These are phyloP conservation scores for Brachionus koreanus DNA, from an alignment of 1,140 invertebrate genomes.

Conservation along the genomic window DNA sequence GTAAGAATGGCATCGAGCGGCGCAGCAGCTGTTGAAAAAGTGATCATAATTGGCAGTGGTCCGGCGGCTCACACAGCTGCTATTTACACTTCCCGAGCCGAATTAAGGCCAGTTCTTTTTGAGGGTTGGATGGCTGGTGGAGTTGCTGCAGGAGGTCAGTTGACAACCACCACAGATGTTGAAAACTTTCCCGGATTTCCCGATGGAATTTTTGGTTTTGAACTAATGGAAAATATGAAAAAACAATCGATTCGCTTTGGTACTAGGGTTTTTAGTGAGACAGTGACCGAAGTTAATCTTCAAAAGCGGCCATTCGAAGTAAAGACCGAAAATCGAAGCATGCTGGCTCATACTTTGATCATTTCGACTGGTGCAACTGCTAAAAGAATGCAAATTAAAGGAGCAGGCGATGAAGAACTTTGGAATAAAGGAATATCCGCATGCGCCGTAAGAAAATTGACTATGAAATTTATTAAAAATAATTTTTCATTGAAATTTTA, in stretches of 20 bases:
- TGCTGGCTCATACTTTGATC: slow-evolving; percentile 10
- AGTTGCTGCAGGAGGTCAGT: slow-evolving; percentile 25
- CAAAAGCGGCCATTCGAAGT: neutral
- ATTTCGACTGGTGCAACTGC: slow-evolving; percentile 11
- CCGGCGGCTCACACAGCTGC: slow-evolving; percentile 37
- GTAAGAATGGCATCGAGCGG: slow-evolving; percentile 2
- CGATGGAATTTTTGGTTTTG: neutral
- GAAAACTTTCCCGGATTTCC: slow-evolving; percentile 38
- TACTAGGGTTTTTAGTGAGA: neutral
- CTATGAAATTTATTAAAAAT: neutral
- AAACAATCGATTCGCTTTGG: slow-evolving; percentile 17
- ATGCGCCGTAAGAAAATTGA: neutral
- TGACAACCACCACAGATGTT: slow-evolving; percentile 7
- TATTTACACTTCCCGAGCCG: slow-evolving; percentile 23
- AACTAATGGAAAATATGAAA: slow-evolving; percentile 40
- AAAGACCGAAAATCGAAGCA: slow-evolving; percentile 9
- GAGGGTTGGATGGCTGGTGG: slow-evolving; percentile 28
- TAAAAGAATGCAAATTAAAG: neutral
- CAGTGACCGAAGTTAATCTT: neutral
- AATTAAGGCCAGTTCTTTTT: slow-evolving; percentile 6
- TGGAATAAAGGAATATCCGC: slow-evolving; percentile 9
- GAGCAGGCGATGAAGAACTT: slow-evolving; percentile 19
- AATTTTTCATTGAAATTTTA: neutral
- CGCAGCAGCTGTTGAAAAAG: neutral
- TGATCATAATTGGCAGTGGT: slow-evolving; percentile 27